phyloP scores from a whole-genome alignment of 2,797 vertebrate species.

The Phoebastria nigripes region DNA sequence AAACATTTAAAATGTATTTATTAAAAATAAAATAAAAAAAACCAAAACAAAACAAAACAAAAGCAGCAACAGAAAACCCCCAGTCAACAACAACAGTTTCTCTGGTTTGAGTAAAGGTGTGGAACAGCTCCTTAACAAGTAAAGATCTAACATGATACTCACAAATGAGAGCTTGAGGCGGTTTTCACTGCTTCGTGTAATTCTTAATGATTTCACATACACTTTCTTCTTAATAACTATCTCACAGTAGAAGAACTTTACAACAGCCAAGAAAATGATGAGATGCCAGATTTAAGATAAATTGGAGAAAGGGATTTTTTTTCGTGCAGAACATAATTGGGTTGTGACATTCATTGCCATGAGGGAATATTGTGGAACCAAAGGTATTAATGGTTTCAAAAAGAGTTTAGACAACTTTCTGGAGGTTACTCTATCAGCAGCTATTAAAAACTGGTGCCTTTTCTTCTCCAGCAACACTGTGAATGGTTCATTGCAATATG shows the following conservation, averaged over 20 bases:
- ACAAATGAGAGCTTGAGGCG: not conserved
- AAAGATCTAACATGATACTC: not conserved
- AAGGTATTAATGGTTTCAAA: not conserved
- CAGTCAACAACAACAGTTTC: not conserved
- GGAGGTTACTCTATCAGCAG: not conserved
- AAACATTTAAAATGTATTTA: not conserved
- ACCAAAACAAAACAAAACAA: not conserved
- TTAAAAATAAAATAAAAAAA: not conserved
- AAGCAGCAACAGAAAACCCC: rapidly evolving
- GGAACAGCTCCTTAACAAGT: not conserved
- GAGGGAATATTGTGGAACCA: not conserved
- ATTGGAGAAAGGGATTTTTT: not conserved
- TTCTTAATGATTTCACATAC: not conserved
- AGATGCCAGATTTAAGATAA: not conserved
- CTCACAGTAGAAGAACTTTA: not conserved
- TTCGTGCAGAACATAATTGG: not conserved
- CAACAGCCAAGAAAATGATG: not conserved
- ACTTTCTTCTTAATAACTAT: not conserved
- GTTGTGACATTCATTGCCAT: not conserved
- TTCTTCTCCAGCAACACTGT: not conserved
- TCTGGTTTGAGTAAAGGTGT: not conserved
- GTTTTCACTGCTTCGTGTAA: not conserved
- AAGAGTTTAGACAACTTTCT: not conserved
- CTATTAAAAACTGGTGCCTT: not conserved
- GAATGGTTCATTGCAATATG: not conserved